Base-by-base conservation (phyloP, 2,888 invertebrate genomes). In the Parapristionchus giblindavisi region DNA sequence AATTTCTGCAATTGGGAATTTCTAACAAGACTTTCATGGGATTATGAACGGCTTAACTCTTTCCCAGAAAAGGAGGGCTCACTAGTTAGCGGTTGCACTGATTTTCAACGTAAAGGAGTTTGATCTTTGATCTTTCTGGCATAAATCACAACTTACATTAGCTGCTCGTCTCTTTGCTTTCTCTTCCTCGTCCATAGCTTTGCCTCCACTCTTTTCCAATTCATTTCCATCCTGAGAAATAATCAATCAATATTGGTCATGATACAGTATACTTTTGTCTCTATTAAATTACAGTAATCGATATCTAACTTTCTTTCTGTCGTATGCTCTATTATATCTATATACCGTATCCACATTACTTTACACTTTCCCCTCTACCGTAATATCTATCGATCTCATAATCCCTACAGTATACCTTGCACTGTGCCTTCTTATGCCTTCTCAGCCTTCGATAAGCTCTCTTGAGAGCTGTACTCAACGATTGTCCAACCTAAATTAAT, bases 81-180 rank as follows among this genome's bases (percentile, higher is more conserved):
- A n/a, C n/a, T n/a, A n/a, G n/a, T n/a, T n/a, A n/a, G n/a, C n/a
- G n/a, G n/a, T n/a, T 43, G 17, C 43, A 43, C 8, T 43, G 43
- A 43, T 43, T 43, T 43, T 8, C 8, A 43, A 43, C 43, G 8
- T 43, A 14, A 43, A 43, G 43, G 43, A 43, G 17, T 14, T 43
- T 14, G 43, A 8, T 17, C 8, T 43, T 17, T 43, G 43, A 8
- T 8, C 43, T 43, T 8, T 29, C 6, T 54, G 27, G 21, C 14
- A 54, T 14, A 24, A 66, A 32, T 66, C 8, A 40, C 24, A n/a
- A 29, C 29, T 24, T 4, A 63, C 65, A 70, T 70, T 70, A 2
- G 70, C 52, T 2, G 70, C 70, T 17, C 54, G 34, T 38, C 70
- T 70, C 54, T 70, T 70, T 54, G 34, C 70, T 38, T 70, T 70